A percentile compares a stretch with the other conserved stretches of the same genome.
Conservation (phyloP, 2,797 vertebrate species). For the Hippoglossus hippoglossus region DNA sequence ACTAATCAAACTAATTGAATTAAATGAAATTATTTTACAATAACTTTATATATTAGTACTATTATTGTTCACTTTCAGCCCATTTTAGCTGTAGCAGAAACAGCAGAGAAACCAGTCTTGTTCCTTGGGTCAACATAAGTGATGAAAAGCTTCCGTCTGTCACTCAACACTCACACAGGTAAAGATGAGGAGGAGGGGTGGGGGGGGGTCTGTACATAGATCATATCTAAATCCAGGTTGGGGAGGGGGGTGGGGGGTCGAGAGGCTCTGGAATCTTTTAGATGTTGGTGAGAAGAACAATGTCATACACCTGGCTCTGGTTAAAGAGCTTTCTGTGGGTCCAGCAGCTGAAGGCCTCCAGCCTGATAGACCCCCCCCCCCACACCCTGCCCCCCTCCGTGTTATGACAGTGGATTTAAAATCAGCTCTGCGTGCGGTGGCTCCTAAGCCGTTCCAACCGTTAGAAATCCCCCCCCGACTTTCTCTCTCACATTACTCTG, state of each 20-base stretch:
- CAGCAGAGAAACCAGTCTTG: too few relatives aligned
- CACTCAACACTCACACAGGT: too few relatives aligned
- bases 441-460: slow-evolving; percentile 34
- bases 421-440: slow-evolving; percentile 25
- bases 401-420: slow-evolving; percentile 47
- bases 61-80: too few relatives aligned
- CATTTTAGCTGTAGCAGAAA: too few relatives aligned
- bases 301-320: slow-evolving; percentile 53
- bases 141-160: too few relatives aligned
- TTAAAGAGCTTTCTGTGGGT: slow-evolving; percentile 31
- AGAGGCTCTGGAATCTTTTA: slow-evolving; percentile 51
- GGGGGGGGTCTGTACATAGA: not conserved
- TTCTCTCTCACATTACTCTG: slow-evolving; percentile 18
- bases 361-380: not conserved
- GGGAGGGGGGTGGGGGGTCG: slow-evolving; percentile 27
- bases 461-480: slow-evolving; percentile 9
- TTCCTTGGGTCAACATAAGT: too few relatives aligned
- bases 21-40: too few relatives aligned
- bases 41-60: too few relatives aligned
- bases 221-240: too few relatives aligned
- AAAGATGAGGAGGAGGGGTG: not conserved
- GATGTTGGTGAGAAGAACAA: slow-evolving; percentile 26
- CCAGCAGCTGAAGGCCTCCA: not conserved
- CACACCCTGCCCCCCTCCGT: slow-evolving; percentile 10
- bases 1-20: too few relatives aligned